A percentile compares a stretch with the other conserved stretches of the same genome.
Conservation (phyloP, 2,797 vertebrate genomes). For the Sebastes baramenuke region DNA sequence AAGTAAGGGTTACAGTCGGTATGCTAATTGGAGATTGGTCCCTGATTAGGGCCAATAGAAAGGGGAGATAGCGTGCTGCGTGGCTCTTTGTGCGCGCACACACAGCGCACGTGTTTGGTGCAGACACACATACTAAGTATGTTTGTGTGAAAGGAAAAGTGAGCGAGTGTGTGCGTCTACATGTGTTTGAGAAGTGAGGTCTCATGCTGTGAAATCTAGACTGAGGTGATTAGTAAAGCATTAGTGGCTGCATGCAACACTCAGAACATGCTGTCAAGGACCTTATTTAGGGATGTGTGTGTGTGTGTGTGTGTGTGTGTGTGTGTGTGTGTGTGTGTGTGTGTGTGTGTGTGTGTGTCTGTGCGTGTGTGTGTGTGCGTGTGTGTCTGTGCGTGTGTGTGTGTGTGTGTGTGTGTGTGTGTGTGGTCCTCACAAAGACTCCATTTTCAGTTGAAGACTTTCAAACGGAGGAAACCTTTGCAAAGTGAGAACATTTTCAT, state of each 20-base stretch:
- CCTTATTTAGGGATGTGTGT: constrained; percentile 16
- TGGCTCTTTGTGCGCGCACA: constrained; percentile 3
- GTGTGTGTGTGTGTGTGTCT: background rate
- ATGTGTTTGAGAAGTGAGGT: constrained; percentile 36
- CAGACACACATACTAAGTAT: background rate
- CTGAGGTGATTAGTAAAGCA: constrained; percentile 81
- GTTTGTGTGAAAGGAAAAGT: background rate
- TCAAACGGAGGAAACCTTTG: background rate
- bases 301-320: background rate
- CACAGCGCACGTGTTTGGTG: background rate
- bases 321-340: background rate
- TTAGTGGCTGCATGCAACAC: constrained; percentile 75
- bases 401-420: background rate
- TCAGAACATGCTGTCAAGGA: constrained; percentile 63
- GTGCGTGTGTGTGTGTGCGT: background rate
- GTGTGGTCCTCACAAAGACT: background rate
- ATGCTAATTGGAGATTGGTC: constrained; percentile 72
- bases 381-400: background rate
- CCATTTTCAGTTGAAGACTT: background rate
- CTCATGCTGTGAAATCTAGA: constrained; percentile 77
- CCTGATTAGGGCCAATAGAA: constrained; percentile 70
- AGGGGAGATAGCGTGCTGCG: constrained; percentile 43
- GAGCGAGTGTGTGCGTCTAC: background rate
- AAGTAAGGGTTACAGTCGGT: constrained; percentile 63
- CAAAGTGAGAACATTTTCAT: background rate